phyloP scores from a whole-genome alignment of 2,113 vertebrate species.

The Sturnus vulgaris region DNA sequence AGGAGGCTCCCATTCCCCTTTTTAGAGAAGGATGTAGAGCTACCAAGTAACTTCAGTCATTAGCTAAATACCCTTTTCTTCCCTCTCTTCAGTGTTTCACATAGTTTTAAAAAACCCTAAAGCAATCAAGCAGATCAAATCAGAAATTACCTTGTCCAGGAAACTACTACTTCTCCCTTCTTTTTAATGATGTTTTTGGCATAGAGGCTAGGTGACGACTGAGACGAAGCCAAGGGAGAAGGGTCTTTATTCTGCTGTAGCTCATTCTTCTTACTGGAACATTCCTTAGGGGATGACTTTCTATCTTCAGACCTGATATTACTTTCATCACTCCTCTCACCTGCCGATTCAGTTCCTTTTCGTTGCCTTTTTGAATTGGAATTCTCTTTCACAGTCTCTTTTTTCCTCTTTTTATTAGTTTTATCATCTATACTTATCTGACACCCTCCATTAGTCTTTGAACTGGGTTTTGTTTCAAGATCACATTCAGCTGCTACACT shows the following conservation, averaged over 20 bases:
- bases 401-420: conserved; percentile 73
- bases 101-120: not conserved
- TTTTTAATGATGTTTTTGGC: conserved; percentile 93
- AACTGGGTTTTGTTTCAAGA: conserved; percentile 29
- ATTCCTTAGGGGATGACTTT: conserved; percentile 9
- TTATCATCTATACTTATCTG: conserved; percentile 49
- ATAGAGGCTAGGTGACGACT: conserved; percentile 80
- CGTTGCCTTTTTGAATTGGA: conserved; percentile 61
- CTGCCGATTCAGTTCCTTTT: conserved; percentile 43
- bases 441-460: conserved; percentile 16
- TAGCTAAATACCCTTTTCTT: not conserved
- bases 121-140: not conserved
- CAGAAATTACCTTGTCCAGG: conserved; percentile 88
- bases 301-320: conserved; percentile 33
- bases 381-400: conserved; percentile 7
- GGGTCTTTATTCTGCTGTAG: conserved; percentile 40
- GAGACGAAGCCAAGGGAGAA: not conserved
- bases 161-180: conserved; percentile 90
- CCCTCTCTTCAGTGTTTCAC: not conserved
- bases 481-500: not conserved
- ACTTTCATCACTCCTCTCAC: conserved; percentile 20
- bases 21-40: not conserved
- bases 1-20: not conserved
- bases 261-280: conserved; percentile 27
- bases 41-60: not conserved